Base-by-base conservation (phyloP, 2,113 vertebrate genomes). In the Chlamydotis undulata region DNA sequence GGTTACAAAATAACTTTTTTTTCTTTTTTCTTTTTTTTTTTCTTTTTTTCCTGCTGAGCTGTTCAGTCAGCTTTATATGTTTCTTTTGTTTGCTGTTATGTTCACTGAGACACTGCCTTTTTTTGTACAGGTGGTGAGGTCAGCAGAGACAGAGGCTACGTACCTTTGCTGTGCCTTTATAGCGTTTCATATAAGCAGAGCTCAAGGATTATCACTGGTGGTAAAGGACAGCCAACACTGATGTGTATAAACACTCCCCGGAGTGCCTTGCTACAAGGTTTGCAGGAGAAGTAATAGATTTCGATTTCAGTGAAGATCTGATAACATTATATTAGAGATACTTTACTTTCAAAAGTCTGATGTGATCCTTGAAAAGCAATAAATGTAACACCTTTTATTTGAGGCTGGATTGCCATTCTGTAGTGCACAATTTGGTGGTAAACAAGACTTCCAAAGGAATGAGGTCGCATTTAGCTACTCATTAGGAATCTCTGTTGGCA, bases 281-380 rank as follows among this genome's bases (percentile, higher is more conserved):
- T 94, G 94, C 81, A 96, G 93, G 65, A 96, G 60, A 96, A 92
- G 71, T 89, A 94, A 90, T 96, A 97, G 82, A 84, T 94, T 96
- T 97, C 2, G 16, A 71, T 89, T 97, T 94, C 89, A 94, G 77
- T 68, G 84, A 94, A 96, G 71, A 83, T 91, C 82, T 94, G 71
- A 93, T 97, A 94, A 96, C 83, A 89, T 96, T 97, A 93, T 91
- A 70, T 61, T 73, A 63, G 69, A 91, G 70, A 55, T 55, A 45
- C 88, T 97, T 97, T 93, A 75, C 76, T 94, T 97, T 94, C 64
- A 73, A 49, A 95, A 96, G 56, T 75, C 59, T 71, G 55, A 57
- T 88, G 45, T 37, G 84, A 96, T 95, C 75, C 61, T 90, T 68
- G 91, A 94, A 97, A 89, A 81, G n/a, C 59, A 53, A 33, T 49